Conservation (phyloP, 2,888 invertebrate genomes). For the Siphlonurus alternatus region DNA sequence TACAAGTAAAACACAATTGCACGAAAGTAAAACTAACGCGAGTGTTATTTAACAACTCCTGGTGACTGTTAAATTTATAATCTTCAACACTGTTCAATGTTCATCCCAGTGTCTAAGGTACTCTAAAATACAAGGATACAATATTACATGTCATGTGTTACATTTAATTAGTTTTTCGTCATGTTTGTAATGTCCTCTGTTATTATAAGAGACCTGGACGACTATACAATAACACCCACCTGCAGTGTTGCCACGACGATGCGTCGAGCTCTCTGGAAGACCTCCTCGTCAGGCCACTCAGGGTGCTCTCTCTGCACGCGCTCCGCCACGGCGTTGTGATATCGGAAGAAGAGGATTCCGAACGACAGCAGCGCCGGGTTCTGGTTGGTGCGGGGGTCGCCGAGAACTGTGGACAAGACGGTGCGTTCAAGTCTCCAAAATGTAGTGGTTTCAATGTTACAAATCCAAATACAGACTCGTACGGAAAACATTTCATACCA, state of each 20-base stretch:
- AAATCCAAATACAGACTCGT: not conserved
- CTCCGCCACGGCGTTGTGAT: constrained; percentile 85
- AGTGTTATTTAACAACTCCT: too few relatives aligned
- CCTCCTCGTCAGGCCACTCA: constrained; percentile 82
- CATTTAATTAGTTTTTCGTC: too few relatives aligned
- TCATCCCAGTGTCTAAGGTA: too few relatives aligned
- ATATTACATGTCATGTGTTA: too few relatives aligned
- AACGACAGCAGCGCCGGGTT: constrained; percentile 90
- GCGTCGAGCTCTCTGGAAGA: constrained; percentile 79
- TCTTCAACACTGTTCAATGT: too few relatives aligned
- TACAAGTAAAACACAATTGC: too few relatives aligned
- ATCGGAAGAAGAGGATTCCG: constrained; percentile 82
- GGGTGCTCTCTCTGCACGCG: constrained; percentile 63
- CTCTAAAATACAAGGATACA: too few relatives aligned
- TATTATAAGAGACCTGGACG: too few relatives aligned
- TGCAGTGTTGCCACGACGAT: constrained; percentile 85
- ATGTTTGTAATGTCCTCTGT: too few relatives aligned
- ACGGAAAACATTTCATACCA: not conserved
- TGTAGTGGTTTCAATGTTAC: not conserved
- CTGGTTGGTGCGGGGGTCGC: constrained; percentile 92
- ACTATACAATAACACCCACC: constrained; percentile 30
- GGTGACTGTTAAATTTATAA: too few relatives aligned
- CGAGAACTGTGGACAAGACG: constrained; percentile 51
- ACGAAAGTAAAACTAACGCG: too few relatives aligned
- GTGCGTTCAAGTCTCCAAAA: not conserved